These are phyloP conservation scores for Latrodectus elegans DNA, from an alignment of 2,888 invertebrate species.

Conservation along the genomic window DNA sequence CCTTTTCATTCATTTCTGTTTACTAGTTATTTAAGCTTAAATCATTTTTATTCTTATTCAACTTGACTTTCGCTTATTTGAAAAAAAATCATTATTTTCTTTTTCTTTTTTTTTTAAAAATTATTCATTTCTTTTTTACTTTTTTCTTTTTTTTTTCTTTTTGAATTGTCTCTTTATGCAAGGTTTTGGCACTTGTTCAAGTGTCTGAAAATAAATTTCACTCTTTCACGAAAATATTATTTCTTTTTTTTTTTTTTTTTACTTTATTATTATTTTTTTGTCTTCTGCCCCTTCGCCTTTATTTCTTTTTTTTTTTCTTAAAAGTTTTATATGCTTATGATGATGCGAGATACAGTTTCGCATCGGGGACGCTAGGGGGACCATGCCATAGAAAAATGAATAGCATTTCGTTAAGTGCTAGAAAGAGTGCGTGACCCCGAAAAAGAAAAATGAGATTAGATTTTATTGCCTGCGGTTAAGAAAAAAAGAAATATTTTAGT, in stretches of 20 bases:
- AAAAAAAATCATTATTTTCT: background rate
- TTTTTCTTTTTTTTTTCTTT: conserved; percentile 10
- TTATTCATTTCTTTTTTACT: background rate
- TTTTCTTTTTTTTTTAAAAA: background rate
- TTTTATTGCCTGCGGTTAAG: too few relatives aligned
- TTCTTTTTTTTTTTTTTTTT: background rate
- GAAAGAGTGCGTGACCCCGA: background rate
- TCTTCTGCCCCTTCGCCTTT: background rate
- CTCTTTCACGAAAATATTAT: background rate
- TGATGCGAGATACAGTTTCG: background rate
- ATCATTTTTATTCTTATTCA: conserved; percentile 33
- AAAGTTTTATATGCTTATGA: background rate
- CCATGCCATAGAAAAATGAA: background rate
- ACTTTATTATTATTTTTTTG: background rate
- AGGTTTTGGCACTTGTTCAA: conserved; percentile 56
- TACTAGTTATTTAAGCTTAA: conserved; percentile 44
- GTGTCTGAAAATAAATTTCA: conserved; percentile 32
- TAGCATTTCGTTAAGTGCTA: background rate
- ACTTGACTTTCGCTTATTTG: background rate
- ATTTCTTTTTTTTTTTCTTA: background rate
- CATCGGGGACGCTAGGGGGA: background rate
- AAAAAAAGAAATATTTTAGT: too few relatives aligned
- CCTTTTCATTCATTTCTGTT: conserved; percentile 16
- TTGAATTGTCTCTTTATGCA: conserved; percentile 53
- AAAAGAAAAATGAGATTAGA: too few relatives aligned